phyloP scores from a whole-genome alignment of 2,888 invertebrate genomes.

The Thumatha senex region DNA sequence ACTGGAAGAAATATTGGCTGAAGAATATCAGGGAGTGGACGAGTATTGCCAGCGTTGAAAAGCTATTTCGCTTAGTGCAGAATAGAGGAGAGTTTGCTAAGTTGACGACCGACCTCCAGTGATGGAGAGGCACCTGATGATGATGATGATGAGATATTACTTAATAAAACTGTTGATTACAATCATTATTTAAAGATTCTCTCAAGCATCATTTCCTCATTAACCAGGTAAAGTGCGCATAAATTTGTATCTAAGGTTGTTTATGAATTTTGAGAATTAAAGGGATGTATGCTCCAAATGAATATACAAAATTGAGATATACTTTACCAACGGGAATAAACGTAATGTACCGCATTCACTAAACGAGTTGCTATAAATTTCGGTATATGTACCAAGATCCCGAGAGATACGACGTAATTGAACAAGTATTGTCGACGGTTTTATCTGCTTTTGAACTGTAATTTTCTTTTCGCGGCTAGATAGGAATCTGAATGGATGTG shows the following conservation, averaged over 20 bases:
- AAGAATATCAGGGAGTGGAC: no score
- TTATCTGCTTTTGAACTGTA: neutral
- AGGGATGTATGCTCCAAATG: neutral
- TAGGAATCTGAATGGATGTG: neutral
- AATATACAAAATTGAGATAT: neutral
- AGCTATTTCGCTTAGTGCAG: no score
- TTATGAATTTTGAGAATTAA: neutral
- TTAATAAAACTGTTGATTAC: no score
- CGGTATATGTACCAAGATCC: neutral
- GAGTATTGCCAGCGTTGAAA: no score
- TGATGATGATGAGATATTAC: no score
- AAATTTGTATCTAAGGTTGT: neutral
- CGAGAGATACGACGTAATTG: neutral
- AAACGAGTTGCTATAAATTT: constrained; percentile 4
- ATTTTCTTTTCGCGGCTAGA: neutral
- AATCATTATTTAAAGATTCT: no score
- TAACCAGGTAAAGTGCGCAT: no score
- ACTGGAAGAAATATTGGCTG: no score
- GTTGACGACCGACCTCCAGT: no score
- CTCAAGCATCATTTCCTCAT: no score
- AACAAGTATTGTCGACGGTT: neutral
- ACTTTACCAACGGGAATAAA: neutral
- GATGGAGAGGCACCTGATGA: no score
- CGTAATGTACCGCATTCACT: constrained; percentile 1
- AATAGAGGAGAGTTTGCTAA: no score